Evolutionary conservation across 2,888 invertebrate genomes (phyloP).

Genomic region (Tenthredo scrophulariae): DNA sequence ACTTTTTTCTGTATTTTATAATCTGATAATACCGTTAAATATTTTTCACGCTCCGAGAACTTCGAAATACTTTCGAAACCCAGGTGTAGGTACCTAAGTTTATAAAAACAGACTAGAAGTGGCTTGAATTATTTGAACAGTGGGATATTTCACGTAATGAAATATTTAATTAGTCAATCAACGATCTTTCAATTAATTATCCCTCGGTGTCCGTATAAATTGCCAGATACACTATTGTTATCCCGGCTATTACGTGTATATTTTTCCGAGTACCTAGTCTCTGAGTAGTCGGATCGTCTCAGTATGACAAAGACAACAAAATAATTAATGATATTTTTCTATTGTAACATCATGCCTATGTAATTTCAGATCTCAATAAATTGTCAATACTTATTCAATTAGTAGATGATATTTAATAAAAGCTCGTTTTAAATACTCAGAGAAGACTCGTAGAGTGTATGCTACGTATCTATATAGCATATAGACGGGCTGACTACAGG

Average conservation of each 20-base stretch:
- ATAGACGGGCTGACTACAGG: background rate
- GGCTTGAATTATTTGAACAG: background rate
- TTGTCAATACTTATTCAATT: background rate
- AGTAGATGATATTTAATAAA: background rate
- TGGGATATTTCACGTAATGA: background rate
- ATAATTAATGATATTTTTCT: constrained; percentile 15
- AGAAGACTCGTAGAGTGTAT: background rate
- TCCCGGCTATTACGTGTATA: background rate
- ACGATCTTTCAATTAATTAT: background rate
- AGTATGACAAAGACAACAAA: background rate
- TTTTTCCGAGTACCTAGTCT: background rate
- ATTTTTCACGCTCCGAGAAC: background rate
- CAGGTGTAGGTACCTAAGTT: background rate
- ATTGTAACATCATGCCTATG: background rate
- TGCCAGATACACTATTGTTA: background rate
- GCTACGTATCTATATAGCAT: background rate
- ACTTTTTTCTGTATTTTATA: background rate
- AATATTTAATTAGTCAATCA: constrained; percentile 17
- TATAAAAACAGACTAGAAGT: background rate
- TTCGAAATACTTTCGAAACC: background rate
- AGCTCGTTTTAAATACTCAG: background rate
- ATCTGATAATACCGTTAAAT: background rate
- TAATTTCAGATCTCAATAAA: background rate
- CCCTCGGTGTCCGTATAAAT: background rate
- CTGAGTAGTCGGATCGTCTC: background rate